A percentile compares a stretch with the other conserved stretches of the same genome.
phyloP scores from a whole-genome alignment of 2,113 vertebrate species.

The Callipepla californica region DNA sequence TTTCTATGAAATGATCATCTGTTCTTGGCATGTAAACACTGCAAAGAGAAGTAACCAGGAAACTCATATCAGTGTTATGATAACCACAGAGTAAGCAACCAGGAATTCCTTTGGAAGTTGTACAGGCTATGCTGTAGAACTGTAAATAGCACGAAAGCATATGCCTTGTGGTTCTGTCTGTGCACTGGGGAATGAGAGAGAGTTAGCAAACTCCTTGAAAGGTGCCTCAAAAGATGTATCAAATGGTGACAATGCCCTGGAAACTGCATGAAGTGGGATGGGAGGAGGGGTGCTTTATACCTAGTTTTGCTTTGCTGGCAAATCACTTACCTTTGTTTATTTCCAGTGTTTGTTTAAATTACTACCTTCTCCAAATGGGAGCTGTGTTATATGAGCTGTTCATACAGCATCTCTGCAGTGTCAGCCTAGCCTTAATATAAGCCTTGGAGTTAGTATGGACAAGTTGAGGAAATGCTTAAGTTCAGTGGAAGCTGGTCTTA shows the following conservation, averaged over 20 bases:
- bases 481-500: not conserved
- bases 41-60: slow-evolving; percentile 1
- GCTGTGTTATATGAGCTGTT: not conserved
- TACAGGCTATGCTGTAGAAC: not conserved
- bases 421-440: not conserved
- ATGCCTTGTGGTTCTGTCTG: not conserved
- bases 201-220: not conserved
- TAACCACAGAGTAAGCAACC: not conserved
- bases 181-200: not conserved
- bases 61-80: not conserved
- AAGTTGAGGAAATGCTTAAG: accelerated
- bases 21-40: not conserved
- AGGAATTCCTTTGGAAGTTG: slow-evolving; percentile 29
- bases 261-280: accelerated
- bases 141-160: not conserved
- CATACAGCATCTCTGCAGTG: not conserved
- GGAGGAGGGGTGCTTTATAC: not conserved
- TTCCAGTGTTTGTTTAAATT: not conserved
- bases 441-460: not conserved
- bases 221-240: not conserved
- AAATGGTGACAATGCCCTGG: not conserved
- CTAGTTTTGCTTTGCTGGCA: not conserved
- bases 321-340: not conserved
- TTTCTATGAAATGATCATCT: not conserved
- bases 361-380: not conserved